Conservation (phyloP, 37 sponge, comb jelly and placozoan species). For the Tethya wilhelma region DNA sequence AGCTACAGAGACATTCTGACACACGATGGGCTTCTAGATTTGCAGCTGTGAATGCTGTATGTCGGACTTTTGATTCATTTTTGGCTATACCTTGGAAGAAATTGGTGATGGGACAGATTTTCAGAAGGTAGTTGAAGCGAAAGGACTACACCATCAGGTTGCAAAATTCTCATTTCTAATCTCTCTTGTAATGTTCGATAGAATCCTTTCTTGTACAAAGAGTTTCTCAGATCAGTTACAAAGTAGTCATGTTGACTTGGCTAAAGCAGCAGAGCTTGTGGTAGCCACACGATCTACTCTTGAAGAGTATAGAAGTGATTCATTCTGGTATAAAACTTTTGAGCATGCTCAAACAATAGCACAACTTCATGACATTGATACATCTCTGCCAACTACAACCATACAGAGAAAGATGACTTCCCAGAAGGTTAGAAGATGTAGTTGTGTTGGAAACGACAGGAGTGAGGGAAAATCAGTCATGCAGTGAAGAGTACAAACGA, state of each 20-base stretch:
- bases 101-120: constrained; percentile 44
- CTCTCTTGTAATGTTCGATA: constrained; percentile 26
- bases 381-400: constrained; percentile 39
- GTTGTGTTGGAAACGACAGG: background rate
- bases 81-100: constrained; percentile 56
- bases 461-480: too few species aligned
- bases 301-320: constrained; percentile 30
- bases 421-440: background rate
- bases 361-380: constrained; percentile 11
- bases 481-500: too few species aligned
- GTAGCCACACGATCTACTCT: constrained; percentile 32
- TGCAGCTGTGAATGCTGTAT: constrained; percentile 38
- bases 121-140: constrained; percentile 48
- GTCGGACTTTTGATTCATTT: constrained; percentile 53
- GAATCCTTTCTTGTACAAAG: constrained; percentile 53
- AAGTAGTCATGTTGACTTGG: constrained; percentile 1
- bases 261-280: constrained; percentile 44
- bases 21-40: constrained; percentile 71
- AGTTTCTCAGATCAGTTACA: constrained; percentile 60
- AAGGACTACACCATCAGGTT: constrained; percentile 43
- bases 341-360: constrained; percentile 34
- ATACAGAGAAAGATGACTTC: constrained; percentile 14
- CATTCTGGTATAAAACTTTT: constrained; percentile 39
- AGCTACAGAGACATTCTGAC: constrained; percentile 61
- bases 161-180: constrained; percentile 38